phyloP scores from a whole-genome alignment of 2,888 invertebrate species.

The Temnothorax ravouxi region DNA sequence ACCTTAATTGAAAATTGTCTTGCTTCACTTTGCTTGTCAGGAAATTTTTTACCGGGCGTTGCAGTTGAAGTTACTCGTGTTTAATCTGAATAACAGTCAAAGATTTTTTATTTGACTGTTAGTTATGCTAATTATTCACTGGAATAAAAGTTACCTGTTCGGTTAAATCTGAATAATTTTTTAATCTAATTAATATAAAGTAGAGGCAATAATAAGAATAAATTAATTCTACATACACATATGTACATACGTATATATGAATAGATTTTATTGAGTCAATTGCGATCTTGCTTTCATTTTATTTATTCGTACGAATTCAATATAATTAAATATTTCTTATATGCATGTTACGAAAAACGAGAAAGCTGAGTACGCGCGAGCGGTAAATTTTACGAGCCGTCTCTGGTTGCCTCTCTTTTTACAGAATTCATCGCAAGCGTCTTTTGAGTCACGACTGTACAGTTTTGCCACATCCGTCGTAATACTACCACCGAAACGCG shows the following conservation, averaged over 20 bases:
- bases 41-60: neutral
- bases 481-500: slow-evolving; percentile 42
- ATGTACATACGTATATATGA: neutral
- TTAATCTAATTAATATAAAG: neutral
- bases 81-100: neutral
- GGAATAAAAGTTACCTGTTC: too few relatives aligned
- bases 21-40: neutral
- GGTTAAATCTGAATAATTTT: neutral
- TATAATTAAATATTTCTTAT: slow-evolving; percentile 18
- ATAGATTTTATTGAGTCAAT: neutral
- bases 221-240: neutral
- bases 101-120: too few relatives aligned
- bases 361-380: neutral
- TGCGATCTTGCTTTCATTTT: neutral
- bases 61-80: neutral
- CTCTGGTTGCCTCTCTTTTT: slow-evolving; percentile 6
- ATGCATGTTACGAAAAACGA: neutral
- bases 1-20: slow-evolving; percentile 4
- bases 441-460: slow-evolving; percentile 25
- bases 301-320: neutral
- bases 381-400: neutral
- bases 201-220: neutral
- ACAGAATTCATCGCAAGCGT: slow-evolving; percentile 22
- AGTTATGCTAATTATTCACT: too few relatives aligned
- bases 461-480: slow-evolving; percentile 45